phyloP scores from a whole-genome alignment of 2,888 invertebrate species.

The Pandemis heparana region DNA sequence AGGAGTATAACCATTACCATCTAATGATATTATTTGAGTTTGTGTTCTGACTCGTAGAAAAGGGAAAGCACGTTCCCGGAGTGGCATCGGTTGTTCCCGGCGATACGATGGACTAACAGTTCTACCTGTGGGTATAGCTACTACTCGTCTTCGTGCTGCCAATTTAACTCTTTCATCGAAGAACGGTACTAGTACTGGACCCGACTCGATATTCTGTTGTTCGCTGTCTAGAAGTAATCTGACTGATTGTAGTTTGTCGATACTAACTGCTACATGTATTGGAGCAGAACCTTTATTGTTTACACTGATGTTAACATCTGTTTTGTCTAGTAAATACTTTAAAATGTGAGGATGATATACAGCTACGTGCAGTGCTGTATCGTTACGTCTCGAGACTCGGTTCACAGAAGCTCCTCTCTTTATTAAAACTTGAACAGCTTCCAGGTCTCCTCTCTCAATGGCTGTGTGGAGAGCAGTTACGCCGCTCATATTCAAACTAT shows the following conservation, averaged over 20 bases:
- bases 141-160: no score
- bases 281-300: background rate
- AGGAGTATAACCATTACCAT: conserved; percentile 3
- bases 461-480: conserved; percentile 2
- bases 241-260: background rate
- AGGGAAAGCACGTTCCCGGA: background rate
- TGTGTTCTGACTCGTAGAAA: background rate
- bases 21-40: background rate
- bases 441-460: background rate
- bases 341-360: background rate
- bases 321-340: background rate
- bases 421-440: background rate
- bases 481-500: background rate
- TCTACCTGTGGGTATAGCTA: no score
- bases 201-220: background rate
- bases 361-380: conserved; percentile 10
- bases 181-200: no score
- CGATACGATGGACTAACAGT: no score
- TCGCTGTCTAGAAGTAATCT: background rate
- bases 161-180: no score
- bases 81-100: no score
- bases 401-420: background rate
- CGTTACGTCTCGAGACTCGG: background rate
- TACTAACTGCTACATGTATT: background rate
- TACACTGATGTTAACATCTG: background rate